Conservation (phyloP, 2,888 invertebrate genomes). For the Tinea trinotella region DNA sequence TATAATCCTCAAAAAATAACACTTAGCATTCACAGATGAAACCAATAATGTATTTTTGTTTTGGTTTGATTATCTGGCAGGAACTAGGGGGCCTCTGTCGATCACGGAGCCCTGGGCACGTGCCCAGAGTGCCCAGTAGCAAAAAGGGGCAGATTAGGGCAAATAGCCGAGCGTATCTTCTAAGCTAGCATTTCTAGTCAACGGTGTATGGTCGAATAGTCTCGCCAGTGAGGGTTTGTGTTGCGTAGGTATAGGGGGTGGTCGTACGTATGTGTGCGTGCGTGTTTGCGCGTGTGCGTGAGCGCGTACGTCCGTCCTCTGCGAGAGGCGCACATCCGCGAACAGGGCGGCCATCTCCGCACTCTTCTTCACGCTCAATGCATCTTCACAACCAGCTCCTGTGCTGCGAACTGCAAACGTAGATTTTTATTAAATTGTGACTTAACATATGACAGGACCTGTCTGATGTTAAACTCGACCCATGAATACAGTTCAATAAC, state of each 20-base stretch:
- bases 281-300: conserved; percentile 37
- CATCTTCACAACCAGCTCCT: conserved; percentile 75
- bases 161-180: conserved; percentile 78
- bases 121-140: no score
- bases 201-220: conserved; percentile 50
- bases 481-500: neutral
- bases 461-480: no score
- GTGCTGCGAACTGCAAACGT: conserved; percentile 57
- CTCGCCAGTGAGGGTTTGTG: conserved; percentile 37
- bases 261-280: conserved; percentile 31
- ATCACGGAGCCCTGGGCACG: no score
- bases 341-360: conserved; percentile 91
- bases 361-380: conserved; percentile 88
- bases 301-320: conserved; percentile 76
- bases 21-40: no score
- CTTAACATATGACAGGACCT: no score
- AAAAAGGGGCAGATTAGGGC: conserved; percentile 65
- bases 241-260: conserved; percentile 33
- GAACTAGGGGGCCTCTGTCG: no score
- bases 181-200: conserved; percentile 66
- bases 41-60: no score
- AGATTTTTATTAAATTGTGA: no score
- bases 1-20: no score
- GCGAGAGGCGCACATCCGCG: conserved; percentile 80
- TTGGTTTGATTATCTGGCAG: neutral